Percentiles rank a stretch among this genome's conserved stretches.
phyloP scores from a whole-genome alignment of 2,113 vertebrate genomes.

The Echinops telfairi region DNA sequence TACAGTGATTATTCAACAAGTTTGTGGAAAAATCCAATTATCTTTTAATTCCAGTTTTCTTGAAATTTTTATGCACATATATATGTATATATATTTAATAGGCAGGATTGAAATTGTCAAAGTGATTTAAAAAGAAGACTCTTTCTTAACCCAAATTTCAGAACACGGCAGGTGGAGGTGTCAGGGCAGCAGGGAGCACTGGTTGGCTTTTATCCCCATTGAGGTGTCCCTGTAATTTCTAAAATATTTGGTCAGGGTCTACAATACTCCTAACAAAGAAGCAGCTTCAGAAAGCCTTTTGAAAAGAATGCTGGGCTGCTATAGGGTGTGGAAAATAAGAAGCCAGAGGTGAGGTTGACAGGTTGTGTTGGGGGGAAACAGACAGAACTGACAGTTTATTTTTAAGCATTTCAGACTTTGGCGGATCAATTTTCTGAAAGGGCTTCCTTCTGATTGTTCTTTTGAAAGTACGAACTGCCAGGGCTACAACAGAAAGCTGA shows the following conservation, averaged over 20 bases:
- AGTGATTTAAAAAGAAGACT: conserved; percentile 43
- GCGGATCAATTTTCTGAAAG: conserved; percentile 75
- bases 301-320: conserved; percentile 55
- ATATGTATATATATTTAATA: no score
- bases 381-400: conserved; percentile 79
- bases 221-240: conserved; percentile 67
- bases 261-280: conserved; percentile 73
- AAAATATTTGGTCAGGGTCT: conserved; percentile 72
- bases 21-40: no score
- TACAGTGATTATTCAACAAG: no score
- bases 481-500: conserved; percentile 69
- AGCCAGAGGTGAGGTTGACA: conserved; percentile 73
- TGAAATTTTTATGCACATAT: no score
- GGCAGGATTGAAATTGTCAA: not conserved
- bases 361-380: conserved; percentile 48
- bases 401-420: conserved; percentile 77
- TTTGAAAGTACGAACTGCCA: conserved; percentile 79
- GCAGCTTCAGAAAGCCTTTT: conserved; percentile 59
- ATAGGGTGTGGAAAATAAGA: conserved; percentile 67
- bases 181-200: conserved; percentile 9
- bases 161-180: conserved; percentile 24
- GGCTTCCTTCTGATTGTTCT: conserved; percentile 78
- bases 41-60: no score
- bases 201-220: conserved; percentile 70
- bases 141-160: conserved; percentile 59